phyloP scores from a whole-genome alignment of 2,797 vertebrate genomes.

The Thunnus albacares region DNA sequence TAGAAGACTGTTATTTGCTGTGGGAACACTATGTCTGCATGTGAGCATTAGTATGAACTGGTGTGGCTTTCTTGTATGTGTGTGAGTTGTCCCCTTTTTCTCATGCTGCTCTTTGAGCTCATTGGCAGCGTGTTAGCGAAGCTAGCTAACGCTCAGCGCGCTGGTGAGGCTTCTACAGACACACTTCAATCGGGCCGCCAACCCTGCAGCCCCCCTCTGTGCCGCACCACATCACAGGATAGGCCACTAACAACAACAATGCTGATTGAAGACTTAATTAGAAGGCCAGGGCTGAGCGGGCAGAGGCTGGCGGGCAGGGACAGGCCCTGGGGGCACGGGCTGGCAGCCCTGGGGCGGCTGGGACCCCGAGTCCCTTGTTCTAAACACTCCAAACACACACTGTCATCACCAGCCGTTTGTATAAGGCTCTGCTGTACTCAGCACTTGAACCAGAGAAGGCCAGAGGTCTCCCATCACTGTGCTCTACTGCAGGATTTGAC shows the following conservation, averaged over 20 bases:
- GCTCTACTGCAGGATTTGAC: conserved; percentile 8
- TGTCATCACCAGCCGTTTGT: conserved; percentile 43
- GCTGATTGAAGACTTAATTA: conserved; percentile 87
- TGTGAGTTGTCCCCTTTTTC: conserved; percentile 65
- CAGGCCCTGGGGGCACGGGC: conserved; percentile 64
- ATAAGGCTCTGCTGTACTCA: conserved; percentile 54
- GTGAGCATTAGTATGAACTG: conserved; percentile 44
- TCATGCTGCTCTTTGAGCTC: conserved; percentile 79
- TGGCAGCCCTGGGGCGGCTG: conserved; percentile 47
- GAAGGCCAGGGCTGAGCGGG: conserved; percentile 78
- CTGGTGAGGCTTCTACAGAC: conserved; percentile 75
- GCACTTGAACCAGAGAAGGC: conserved; percentile 43
- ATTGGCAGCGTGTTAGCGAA: conserved; percentile 75
- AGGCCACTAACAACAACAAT: conserved; percentile 81
- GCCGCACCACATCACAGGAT: conserved; percentile 78
- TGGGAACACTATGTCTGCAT: conserved; percentile 50
- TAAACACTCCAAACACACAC: conserved; percentile 62
- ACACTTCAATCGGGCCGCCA: conserved; percentile 77
- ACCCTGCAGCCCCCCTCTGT: conserved; percentile 72
- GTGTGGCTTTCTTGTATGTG: conserved; percentile 56
- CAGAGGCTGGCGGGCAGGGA: conserved; percentile 71
- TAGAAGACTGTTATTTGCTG: conserved; percentile 20
- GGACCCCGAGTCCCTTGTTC: conserved; percentile 61
- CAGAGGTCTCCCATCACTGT: conserved; percentile 34
- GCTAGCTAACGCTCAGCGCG: conserved; percentile 76